Percentiles rank a stretch among this genome's conserved stretches.
phyloP scores from a whole-genome alignment of 64 coral and sea anemone species.

The Montipora efflorescens region DNA sequence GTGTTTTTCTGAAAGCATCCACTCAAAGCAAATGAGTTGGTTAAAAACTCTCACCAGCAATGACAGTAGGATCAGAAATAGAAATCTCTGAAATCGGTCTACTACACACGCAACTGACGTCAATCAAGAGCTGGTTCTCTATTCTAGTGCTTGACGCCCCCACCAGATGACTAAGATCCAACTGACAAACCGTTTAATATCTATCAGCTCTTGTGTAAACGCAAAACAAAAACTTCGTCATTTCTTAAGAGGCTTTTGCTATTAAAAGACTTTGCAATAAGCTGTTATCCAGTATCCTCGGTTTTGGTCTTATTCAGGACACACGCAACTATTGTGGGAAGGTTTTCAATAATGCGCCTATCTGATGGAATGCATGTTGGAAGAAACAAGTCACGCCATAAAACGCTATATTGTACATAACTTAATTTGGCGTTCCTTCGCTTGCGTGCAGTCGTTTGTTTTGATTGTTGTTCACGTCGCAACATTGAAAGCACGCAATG shows the following conservation, averaged over 20 bases:
- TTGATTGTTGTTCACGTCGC: conserved; percentile 29
- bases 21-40: background rate
- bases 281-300: background rate
- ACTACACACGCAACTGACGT: conserved; percentile 29
- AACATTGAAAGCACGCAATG: conserved; percentile 34
- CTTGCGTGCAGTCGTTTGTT: conserved; percentile 63
- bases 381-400: conserved; percentile 15
- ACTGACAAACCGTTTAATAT: conserved; percentile 19
- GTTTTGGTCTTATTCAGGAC: background rate
- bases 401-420: conserved; percentile 16
- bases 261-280: background rate
- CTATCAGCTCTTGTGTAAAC: conserved; percentile 25
- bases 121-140: background rate
- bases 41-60: conserved; percentile 2
- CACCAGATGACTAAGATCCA: background rate
- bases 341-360: background rate
- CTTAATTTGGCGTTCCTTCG: conserved; percentile 6
- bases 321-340: background rate
- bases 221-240: conserved; percentile 13
- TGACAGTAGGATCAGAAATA: background rate
- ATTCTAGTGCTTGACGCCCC: background rate
- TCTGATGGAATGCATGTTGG: conserved; percentile 5
- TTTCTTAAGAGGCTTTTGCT: conserved; percentile 1
- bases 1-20: conserved; percentile 23
- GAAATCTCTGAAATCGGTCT: background rate